Evolutionary conservation across 1,140 invertebrate species (phyloP).

Genomic region (Drosophila nasuta): DNA sequence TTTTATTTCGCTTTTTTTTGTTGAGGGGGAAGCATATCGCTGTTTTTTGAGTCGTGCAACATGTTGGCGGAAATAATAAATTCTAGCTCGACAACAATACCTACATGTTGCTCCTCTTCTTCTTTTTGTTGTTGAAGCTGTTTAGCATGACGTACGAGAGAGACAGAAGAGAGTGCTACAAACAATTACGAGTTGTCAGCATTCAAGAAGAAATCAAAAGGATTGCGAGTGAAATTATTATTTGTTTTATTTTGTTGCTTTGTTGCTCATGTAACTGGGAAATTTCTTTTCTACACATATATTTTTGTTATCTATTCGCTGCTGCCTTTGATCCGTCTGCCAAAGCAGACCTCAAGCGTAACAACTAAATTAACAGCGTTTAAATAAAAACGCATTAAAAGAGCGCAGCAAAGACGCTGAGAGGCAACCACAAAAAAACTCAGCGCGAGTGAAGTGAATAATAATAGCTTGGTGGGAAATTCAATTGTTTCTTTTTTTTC

Average conservation of each 20-base stretch:
- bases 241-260: background rate
- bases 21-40: background rate
- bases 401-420: conserved; percentile 4
- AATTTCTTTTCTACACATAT: conserved; percentile 19
- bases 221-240: conserved; percentile 41
- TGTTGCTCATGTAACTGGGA: conserved; percentile 53
- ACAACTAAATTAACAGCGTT: conserved; percentile 66
- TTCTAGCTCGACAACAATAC: conserved; percentile 58
- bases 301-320: conserved; percentile 41
- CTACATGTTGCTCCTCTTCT: conserved; percentile 3
- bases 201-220: conserved; percentile 55
- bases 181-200: conserved; percentile 41
- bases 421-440: conserved; percentile 1
- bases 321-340: conserved; percentile 41
- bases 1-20: conserved; percentile 15
- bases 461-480: conserved; percentile 40
- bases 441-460: conserved; percentile 18
- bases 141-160: conserved; percentile 27
- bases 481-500: conserved; percentile 22
- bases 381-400: conserved; percentile 57
- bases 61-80: conserved; percentile 70
- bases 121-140: conserved; percentile 30
- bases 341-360: conserved; percentile 47
- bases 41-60: conserved; percentile 42
- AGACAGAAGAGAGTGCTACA: too few relatives aligned